Percentiles rank a stretch among this genome's conserved stretches.
phyloP scores from a whole-genome alignment of 2,113 vertebrate genomes.

The Indri indri region DNA sequence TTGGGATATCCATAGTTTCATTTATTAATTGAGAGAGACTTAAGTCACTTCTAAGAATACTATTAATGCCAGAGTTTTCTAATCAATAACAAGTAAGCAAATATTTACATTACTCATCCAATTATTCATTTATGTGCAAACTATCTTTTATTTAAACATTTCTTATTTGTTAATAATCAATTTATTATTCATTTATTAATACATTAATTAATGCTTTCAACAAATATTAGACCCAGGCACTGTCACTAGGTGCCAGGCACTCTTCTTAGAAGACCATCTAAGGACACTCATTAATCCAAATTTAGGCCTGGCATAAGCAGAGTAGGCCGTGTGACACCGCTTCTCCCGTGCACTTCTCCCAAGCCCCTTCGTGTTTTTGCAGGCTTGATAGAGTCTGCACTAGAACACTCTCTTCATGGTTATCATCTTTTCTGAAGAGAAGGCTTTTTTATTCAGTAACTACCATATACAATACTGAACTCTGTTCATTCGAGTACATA shows the following conservation, averaged over 20 bases:
- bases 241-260: not conserved
- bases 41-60: not conserved
- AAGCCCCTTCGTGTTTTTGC: not conserved
- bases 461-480: not conserved
- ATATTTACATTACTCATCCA: not conserved
- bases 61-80: not conserved
- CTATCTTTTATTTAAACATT: not conserved
- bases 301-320: not conserved
- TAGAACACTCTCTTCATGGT: not conserved
- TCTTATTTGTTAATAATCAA: not conserved
- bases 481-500: slow-evolving; percentile 10
- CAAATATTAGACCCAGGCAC: not conserved
- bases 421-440: slow-evolving; percentile 1
- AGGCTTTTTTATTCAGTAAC: not conserved
- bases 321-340: too few species aligned
- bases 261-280: not conserved
- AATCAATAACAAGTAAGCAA: not conserved
- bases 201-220: not conserved
- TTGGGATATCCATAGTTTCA: not conserved
- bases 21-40: not conserved
- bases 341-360: not conserved
- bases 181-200: not conserved
- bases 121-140: not conserved
- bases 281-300: not conserved
- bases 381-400: not conserved